phyloP scores from a whole-genome alignment of 2,797 vertebrate genomes.

The Gambusia yucatana region DNA sequence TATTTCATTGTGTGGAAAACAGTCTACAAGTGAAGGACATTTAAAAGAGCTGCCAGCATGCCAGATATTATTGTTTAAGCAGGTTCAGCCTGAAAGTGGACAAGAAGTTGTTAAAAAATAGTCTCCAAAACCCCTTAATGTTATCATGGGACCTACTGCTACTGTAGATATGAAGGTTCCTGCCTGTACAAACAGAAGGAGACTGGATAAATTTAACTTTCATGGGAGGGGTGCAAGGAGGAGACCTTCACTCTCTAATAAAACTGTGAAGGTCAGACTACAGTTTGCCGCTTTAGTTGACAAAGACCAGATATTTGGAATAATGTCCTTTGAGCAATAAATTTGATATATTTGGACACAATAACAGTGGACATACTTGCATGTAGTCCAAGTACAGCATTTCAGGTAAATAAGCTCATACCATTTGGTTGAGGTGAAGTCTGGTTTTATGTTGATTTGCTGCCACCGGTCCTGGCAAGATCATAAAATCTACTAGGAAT shows the following conservation, averaged over 20 bases:
- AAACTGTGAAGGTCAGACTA: background rate
- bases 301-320: background rate
- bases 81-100: background rate
- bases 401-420: background rate
- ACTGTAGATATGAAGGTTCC: background rate
- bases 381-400: background rate
- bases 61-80: background rate
- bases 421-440: background rate
- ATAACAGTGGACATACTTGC: background rate
- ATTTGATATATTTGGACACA: background rate
- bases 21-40: background rate
- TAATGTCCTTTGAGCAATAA: background rate
- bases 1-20: background rate
- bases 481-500: background rate
- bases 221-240: background rate
- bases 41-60: background rate
- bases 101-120: background rate
- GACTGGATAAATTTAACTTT: background rate
- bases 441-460: background rate
- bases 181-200: background rate
- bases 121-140: background rate
- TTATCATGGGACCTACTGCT: background rate
- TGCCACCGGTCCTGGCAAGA: background rate
- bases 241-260: background rate
- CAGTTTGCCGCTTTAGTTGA: background rate